A percentile compares a stretch with the other conserved stretches of the same genome.
phyloP scores from a whole-genome alignment of 64 coral and sea anemone species.

The Montipora capricornis region DNA sequence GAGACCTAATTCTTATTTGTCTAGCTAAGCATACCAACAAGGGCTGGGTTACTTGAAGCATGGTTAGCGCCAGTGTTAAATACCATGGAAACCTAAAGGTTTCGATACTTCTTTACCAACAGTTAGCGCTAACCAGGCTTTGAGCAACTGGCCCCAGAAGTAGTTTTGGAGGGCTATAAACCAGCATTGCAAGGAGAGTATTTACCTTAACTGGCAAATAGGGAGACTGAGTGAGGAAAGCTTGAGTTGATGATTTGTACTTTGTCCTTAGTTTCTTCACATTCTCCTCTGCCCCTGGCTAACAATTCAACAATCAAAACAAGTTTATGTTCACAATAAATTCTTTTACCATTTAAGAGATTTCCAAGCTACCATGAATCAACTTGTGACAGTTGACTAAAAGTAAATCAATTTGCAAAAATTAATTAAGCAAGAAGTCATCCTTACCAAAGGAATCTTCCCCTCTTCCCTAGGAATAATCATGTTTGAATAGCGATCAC shows the following conservation, averaged over 20 bases:
- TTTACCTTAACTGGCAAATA: conserved; percentile 34
- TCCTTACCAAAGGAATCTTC: conserved; percentile 94
- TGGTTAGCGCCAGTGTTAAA: too few relatives aligned
- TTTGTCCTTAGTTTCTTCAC: conserved; percentile 95
- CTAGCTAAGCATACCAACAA: too few relatives aligned
- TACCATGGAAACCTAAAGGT: too few relatives aligned
- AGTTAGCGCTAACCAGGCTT: too few relatives aligned
- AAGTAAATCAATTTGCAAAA: background rate
- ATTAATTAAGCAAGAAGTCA: background rate
- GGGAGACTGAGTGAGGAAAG: conserved; percentile 1
- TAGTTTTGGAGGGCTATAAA: too few relatives aligned
- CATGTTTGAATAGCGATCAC: conserved; percentile 97
- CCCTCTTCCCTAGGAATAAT: conserved; percentile 98
- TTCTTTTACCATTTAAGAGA: background rate
- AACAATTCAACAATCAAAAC: background rate
- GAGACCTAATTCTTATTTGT: too few relatives aligned
- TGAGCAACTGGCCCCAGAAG: too few relatives aligned
- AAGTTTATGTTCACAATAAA: background rate
- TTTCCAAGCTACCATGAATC: background rate
- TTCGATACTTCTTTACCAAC: too few relatives aligned
- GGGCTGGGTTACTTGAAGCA: too few relatives aligned
- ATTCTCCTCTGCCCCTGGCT: conserved; percentile 83
- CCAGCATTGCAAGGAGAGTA: background rate
- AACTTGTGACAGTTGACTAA: too few relatives aligned
- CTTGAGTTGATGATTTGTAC: conserved; percentile 76